A percentile compares a stretch with the other conserved stretches of the same genome.
phyloP scores from a whole-genome alignment of 2,113 vertebrate genomes.

The Chamaetylas fuelleborni region DNA sequence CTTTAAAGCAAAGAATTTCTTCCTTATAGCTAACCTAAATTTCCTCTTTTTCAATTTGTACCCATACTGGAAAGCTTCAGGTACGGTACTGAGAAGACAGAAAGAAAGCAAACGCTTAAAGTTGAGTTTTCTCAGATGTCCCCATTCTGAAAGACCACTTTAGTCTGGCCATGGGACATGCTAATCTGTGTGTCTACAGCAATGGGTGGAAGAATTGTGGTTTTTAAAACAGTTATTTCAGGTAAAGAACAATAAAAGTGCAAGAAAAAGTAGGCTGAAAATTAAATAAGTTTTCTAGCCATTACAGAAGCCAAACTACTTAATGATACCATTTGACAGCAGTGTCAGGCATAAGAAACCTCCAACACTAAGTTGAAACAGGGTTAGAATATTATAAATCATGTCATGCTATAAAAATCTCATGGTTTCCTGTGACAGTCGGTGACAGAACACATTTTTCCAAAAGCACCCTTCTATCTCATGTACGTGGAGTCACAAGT shows the following conservation, averaged over 20 bases:
- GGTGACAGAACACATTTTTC: background rate
- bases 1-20: background rate
- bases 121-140: background rate
- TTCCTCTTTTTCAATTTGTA: background rate
- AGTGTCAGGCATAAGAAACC: background rate
- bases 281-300: background rate
- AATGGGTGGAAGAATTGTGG: fast-evolving
- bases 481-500: background rate
- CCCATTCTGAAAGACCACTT: background rate
- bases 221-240: background rate
- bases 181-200: background rate
- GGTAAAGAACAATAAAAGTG: background rate
- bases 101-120: background rate
- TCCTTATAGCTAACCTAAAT: background rate
- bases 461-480: background rate
- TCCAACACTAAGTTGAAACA: background rate
- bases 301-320: background rate
- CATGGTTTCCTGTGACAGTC: background rate
- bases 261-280: background rate
- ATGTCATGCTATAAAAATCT: background rate
- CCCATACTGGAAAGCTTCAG: background rate
- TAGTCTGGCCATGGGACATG: background rate
- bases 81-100: background rate
- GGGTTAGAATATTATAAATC: background rate
- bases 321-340: background rate